A percentile compares a stretch with the other conserved stretches of the same genome.
phyloP scores from a whole-genome alignment of 1,140 invertebrate genomes.

The Lerema accius region DNA sequence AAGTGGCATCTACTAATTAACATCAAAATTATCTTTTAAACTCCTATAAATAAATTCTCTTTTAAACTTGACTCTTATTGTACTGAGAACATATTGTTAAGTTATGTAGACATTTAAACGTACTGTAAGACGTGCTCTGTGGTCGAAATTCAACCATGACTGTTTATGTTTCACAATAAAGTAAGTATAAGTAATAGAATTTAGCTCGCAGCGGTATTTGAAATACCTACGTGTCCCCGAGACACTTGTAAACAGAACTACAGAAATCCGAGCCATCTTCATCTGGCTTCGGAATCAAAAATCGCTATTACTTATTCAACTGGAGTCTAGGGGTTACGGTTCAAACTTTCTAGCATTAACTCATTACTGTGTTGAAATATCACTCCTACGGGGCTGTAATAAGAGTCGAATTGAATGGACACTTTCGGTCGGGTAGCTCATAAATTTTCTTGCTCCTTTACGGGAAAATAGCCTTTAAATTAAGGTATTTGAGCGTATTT shows the following conservation, averaged over 20 bases:
- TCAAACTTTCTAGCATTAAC: slow-evolving; percentile 67
- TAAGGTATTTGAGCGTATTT: slow-evolving; percentile 44
- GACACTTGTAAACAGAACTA: slow-evolving; percentile 30
- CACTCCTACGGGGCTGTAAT: slow-evolving; percentile 44
- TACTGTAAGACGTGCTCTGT: too few species aligned
- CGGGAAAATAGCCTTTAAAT: slow-evolving; percentile 38
- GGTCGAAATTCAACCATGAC: too few species aligned
- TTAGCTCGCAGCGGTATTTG: too few species aligned
- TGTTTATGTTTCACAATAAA: too few species aligned
- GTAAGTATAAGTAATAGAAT: too few species aligned
- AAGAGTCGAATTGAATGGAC: slow-evolving; percentile 50
- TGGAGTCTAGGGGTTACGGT: slow-evolving; percentile 57
- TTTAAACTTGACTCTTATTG: too few species aligned
- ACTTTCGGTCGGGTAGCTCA: slow-evolving; percentile 42
- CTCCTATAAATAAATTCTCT: too few species aligned
- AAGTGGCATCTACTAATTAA: too few species aligned
- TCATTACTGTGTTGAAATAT: slow-evolving; percentile 23
- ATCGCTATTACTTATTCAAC: slow-evolving; percentile 70
- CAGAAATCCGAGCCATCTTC: slow-evolving; percentile 26
- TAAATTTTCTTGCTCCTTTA: slow-evolving; percentile 31
- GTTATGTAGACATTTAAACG: too few species aligned
- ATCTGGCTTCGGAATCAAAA: slow-evolving; percentile 53
- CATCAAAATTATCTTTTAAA: too few species aligned
- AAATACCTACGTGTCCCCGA: slow-evolving; percentile 5
- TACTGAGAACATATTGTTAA: too few species aligned